Conservation (phyloP, 2,888 invertebrate genomes). For the Chelonus formosanus region DNA sequence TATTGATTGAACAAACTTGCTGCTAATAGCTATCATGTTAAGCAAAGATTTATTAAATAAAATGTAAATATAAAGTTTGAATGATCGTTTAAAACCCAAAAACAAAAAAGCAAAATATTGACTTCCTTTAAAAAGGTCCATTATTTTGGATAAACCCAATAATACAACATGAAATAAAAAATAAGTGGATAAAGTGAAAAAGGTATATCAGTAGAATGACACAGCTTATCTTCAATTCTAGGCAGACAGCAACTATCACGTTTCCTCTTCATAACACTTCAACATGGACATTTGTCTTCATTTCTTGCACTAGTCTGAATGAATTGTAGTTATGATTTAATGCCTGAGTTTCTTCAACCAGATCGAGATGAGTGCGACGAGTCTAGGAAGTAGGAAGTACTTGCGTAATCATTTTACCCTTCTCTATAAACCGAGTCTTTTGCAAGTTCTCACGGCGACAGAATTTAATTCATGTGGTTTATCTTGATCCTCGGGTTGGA, state of each 20-base stretch:
- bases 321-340: slow-evolving; percentile 58
- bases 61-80: no score
- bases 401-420: slow-evolving; percentile 27
- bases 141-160: no score
- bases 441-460: slow-evolving; percentile 20
- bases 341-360: slow-evolving; percentile 42
- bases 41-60: no score
- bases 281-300: slow-evolving; percentile 57
- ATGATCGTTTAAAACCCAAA: no score
- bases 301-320: slow-evolving; percentile 55
- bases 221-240: slow-evolving; percentile 40
- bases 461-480: slow-evolving; percentile 14
- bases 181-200: slow-evolving; percentile 27
- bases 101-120: no score
- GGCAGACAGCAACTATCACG: slow-evolving; percentile 53
- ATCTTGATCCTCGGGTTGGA: slow-evolving; percentile 13
- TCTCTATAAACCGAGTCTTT: slow-evolving; percentile 5
- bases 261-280: slow-evolving; percentile 60
- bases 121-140: no score
- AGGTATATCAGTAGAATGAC: not conserved
- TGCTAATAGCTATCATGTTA: no score
- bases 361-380: slow-evolving; percentile 36
- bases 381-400: slow-evolving; percentile 24
- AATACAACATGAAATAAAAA: not conserved
- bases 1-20: no score